A percentile compares a stretch with the other conserved stretches of the same genome.
phyloP scores from a whole-genome alignment of 1,140 invertebrate species.

The Drosophila lini region DNA sequence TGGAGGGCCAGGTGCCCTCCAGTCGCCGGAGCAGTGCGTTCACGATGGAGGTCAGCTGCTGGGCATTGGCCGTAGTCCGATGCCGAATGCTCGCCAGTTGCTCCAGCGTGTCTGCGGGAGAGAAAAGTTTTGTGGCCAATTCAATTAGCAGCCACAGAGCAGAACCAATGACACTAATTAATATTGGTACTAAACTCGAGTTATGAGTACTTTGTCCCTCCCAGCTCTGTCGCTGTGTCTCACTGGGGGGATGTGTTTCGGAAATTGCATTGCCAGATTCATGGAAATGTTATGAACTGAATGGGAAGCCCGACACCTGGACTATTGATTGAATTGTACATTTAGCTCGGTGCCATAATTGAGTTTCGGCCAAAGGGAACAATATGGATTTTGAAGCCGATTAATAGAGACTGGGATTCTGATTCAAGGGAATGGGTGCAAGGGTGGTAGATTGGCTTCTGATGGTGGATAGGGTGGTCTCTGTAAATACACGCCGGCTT shows the following conservation, averaged over 20 bases:
- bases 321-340: conserved; percentile 69
- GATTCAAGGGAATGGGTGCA: not conserved
- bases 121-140: conserved; percentile 42
- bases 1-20: conserved; percentile 65
- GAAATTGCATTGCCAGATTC: conserved; percentile 40
- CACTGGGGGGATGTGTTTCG: conserved; percentile 12
- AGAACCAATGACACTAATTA: conserved; percentile 66
- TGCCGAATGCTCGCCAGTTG: conserved; percentile 77
- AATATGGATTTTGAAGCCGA: conserved; percentile 21
- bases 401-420: conserved; percentile 6
- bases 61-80: conserved; percentile 78
- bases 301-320: conserved; percentile 27
- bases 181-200: conserved; percentile 55
- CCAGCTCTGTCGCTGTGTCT: not conserved
- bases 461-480: not conserved
- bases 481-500: not conserved
- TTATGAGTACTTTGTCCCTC: not conserved
- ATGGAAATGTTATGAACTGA: not conserved
- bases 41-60: conserved; percentile 74
- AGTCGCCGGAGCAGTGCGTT: conserved; percentile 70
- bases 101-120: conserved; percentile 71
- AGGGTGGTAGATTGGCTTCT: not conserved
- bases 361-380: conserved; percentile 33
- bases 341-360: conserved; percentile 56
- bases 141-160: conserved; percentile 56